Evolutionary conservation across 2,113 vertebrate species (phyloP).

Genomic region (Nannobrachium achirus): DNA sequence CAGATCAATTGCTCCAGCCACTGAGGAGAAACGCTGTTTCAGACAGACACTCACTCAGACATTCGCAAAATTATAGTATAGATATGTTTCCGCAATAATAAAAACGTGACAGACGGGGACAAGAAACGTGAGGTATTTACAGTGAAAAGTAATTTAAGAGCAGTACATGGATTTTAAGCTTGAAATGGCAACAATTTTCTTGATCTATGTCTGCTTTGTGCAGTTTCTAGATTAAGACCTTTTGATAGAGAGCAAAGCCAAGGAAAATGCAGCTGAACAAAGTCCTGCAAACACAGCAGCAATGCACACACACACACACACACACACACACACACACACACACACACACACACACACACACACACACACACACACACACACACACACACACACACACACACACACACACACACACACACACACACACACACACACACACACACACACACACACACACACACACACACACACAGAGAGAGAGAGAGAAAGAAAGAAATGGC

Average conservation of each 20-base stretch:
- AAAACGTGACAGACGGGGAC: constrained; percentile 13
- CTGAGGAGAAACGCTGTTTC: too few species aligned
- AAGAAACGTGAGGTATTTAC: constrained; percentile 51
- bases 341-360: constrained; percentile 40
- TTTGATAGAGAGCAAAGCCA: constrained; percentile 49
- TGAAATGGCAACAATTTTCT: constrained; percentile 50
- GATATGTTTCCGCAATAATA: too few species aligned
- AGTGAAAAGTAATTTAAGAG: constrained; percentile 38
- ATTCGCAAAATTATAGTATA: too few species aligned
- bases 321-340: constrained; percentile 42
- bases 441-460: constrained; percentile 42
- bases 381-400: constrained; percentile 42
- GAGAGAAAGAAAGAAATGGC: too few species aligned
- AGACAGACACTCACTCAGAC: too few species aligned
- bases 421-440: constrained; percentile 42
- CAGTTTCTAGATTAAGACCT: constrained; percentile 53
- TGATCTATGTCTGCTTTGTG: constrained; percentile 57
- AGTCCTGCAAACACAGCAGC: constrained; percentile 45
- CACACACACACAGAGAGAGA: constrained; percentile 41
- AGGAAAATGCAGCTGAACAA: constrained; percentile 44
- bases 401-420: constrained; percentile 40
- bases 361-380: constrained; percentile 42
- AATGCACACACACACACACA: constrained; percentile 38
- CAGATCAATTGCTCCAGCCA: too few species aligned
- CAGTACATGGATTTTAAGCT: constrained; percentile 43